Evolutionary conservation across 2,888 invertebrate genomes (phyloP).

Genomic region (Beris chalybata): DNA sequence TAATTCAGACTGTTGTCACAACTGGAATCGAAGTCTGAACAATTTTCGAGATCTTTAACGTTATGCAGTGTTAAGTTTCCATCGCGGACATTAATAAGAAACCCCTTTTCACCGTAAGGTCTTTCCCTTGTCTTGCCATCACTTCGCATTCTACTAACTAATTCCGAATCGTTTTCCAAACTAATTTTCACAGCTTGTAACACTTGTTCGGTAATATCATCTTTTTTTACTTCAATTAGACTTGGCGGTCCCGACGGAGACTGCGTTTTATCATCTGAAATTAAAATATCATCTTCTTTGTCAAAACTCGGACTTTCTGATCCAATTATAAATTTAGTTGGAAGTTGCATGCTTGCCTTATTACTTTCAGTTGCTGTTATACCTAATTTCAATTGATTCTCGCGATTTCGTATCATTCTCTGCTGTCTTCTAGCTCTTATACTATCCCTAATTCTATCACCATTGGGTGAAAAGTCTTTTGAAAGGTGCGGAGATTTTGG

Average conservation of each 20-base stretch:
- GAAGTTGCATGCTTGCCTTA: background rate
- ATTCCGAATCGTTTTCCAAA: slow-evolving; percentile 41
- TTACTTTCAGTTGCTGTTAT: slow-evolving; percentile 22
- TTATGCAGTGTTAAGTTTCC: slow-evolving; percentile 51
- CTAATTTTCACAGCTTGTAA: slow-evolving; percentile 49
- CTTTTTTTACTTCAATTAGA: slow-evolving; percentile 36
- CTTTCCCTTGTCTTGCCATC: slow-evolving; percentile 41
- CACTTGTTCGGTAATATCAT: slow-evolving; percentile 47
- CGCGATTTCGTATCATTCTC: slow-evolving; percentile 41
- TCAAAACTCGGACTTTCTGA: slow-evolving; percentile 23
- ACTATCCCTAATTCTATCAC: slow-evolving; percentile 55
- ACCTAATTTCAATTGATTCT: slow-evolving; percentile 38
- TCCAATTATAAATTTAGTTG: slow-evolving; percentile 15
- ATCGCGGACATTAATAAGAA: slow-evolving; percentile 52
- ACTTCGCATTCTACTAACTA: slow-evolving; percentile 19
- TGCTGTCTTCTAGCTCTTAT: slow-evolving; percentile 53
- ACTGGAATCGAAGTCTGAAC: slow-evolving; percentile 56
- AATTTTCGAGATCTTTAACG: slow-evolving; percentile 54
- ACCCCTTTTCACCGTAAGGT: slow-evolving; percentile 55
- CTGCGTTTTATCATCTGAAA: slow-evolving; percentile 35
- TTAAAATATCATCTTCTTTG: slow-evolving; percentile 26
- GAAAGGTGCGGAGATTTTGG: slow-evolving; percentile 56
- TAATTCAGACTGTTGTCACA: slow-evolving; percentile 56
- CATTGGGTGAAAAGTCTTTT: slow-evolving; percentile 56
- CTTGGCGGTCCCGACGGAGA: slow-evolving; percentile 36